Base-by-base conservation (phyloP, 2,888 invertebrate species). In the Ceraclea dissimilis region DNA sequence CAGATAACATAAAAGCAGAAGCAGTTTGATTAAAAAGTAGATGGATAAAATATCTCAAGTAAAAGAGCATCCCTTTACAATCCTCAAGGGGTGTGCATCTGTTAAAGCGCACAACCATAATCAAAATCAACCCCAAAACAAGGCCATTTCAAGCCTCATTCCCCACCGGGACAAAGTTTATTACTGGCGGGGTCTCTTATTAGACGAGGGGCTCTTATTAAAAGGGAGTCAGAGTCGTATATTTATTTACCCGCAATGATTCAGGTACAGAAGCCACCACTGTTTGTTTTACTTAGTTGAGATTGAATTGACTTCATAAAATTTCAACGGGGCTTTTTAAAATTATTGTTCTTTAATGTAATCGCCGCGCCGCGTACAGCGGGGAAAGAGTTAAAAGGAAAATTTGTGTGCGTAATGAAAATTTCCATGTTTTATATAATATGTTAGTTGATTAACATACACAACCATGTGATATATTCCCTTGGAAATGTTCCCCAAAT, bases 81-180 rank as follows among this genome's bases (percentile, higher is more conserved):
- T 33, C 48, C 17, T n/a, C 21, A 16, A 34, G 50, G 53, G 50
- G 57, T 39, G 39, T 52, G 44, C 57, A 57, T 57, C 57, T 57
- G 57, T 53, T 57, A 57, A 57, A 57, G 49, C 57, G 51, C 54
- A 53, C 61, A 52, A 33, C 59, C 53, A 59, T 61, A 61, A 61
- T 61, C 61, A 61, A 57, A 61, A 59, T 57, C 61, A 55, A 59
- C 61, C 61, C 61, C 61, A 61, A 60, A 61, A 61, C 59, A 59
- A 58, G 61, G 59, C 59, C 61, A 61, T 61, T 61, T 61, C 61
- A 61, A 61, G 61, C 54, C 57, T 57, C 61, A 61, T 61, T 61
- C 61, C 59, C 61, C 54, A 49, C 58, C 49, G 51, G 55, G 52
- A 39, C 39, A 21, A 50, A 34, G 22, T 54, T 49, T 54, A 54